Conservation (phyloP, 2,888 invertebrate genomes). For the Myathropa florea region DNA sequence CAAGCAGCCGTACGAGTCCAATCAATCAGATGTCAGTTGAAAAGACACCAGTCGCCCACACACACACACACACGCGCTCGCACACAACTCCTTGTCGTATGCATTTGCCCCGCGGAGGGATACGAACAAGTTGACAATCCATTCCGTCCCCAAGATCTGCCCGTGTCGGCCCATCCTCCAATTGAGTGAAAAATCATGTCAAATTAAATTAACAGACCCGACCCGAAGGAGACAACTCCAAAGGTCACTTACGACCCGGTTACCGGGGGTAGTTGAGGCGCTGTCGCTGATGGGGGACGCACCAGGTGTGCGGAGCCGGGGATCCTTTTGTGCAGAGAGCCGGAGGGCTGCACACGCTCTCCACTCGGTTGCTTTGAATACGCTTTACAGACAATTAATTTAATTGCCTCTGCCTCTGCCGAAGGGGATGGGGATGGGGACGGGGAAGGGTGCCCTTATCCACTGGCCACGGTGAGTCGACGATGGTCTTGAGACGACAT, state of each 20-base stretch:
- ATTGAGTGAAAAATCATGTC: slow-evolving; percentile 68
- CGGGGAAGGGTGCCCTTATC: slow-evolving; percentile 9
- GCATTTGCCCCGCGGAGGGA: slow-evolving; percentile 17
- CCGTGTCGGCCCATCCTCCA: background rate
- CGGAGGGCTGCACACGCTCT: slow-evolving; percentile 40
- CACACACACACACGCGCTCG: background rate
- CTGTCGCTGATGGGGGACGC: background rate
- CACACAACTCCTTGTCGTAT: too few relatives aligned
- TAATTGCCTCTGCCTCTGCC: slow-evolving; percentile 34
- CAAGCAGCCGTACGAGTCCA: slow-evolving; percentile 45
- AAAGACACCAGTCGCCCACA: slow-evolving; percentile 1
- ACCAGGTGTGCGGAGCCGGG: background rate
- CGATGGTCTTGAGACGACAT: slow-evolving; percentile 39
- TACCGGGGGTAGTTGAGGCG: background rate
- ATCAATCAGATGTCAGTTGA: slow-evolving; percentile 64
- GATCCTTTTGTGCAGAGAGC: slow-evolving; percentile 17
- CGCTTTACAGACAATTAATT: slow-evolving; percentile 62
- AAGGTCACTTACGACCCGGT: slow-evolving; percentile 41
- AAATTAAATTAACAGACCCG: slow-evolving; percentile 64
- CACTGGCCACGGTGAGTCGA: background rate
- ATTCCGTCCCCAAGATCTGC: background rate
- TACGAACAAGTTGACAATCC: slow-evolving; percentile 39
- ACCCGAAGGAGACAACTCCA: slow-evolving; percentile 32
- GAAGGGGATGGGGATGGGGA: background rate
- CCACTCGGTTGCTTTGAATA: slow-evolving; percentile 39